Base-by-base conservation (phyloP, 2,113 vertebrate genomes). In the Cynoglossus semilaevis region DNA sequence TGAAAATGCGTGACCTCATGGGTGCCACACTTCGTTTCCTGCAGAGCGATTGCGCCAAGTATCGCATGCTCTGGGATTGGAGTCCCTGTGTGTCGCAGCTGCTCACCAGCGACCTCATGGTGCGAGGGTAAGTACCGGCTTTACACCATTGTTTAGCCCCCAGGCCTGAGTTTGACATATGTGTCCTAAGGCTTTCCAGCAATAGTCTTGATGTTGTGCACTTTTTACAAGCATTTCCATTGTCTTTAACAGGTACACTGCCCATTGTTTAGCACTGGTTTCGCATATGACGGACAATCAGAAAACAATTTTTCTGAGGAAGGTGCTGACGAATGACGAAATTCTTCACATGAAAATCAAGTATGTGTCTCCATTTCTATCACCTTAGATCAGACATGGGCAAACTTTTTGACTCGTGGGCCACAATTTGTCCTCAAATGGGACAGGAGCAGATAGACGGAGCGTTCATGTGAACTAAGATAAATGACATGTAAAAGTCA, bases 1-100 rank as follows among this genome's bases (percentile, higher is more conserved):
- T 98, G 94, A 98, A 98, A 79, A 88, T 99, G 44, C 91, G 96
- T 0, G 97, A 99, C 80, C 90, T 99, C 5, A 98, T 99, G 97
- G 94, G 93, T 44, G 96, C 97, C 43, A 94, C 97, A 0, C 92
- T 95, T 22, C 93, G 87, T 15, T 97, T 98, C 77, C 88, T 98
- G 11, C 91, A 94, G 18, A 93, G 92, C 22, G 94, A 96, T 15
- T 93, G 89, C 18, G 84, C 88, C 8, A 87, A 93, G 56, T 98
- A 94, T 67, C 81, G 90, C 36, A 92, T 94, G 1, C 82, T 96
- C 0, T 99, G 97, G 97, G 95, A 99, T 84, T 99, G 97, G 97
- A 98, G 97, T 38, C 94, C 95, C 15, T 99, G 97, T 56, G 84
- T 99, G 35, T 96, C 97, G 1, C 92, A 96, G 73, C 91, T 99